Evolutionary conservation across 2,888 invertebrate species (phyloP), one percentile per base, ranked within the genome.

Genomic region (Lithosia quadra): DNA sequence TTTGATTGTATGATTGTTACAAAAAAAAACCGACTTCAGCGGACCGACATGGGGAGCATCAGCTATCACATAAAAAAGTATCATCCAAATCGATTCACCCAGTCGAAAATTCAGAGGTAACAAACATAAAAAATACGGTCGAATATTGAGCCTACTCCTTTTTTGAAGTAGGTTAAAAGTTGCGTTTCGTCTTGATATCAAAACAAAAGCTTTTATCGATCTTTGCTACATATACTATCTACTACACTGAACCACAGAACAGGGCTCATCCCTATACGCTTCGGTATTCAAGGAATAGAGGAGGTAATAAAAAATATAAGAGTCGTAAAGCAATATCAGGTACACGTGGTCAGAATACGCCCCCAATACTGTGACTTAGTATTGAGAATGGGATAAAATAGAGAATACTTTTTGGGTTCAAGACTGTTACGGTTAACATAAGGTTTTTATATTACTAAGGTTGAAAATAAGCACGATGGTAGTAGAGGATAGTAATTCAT

Each of bases 251-350:
- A 21, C 21, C 53, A 55, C 33, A 4, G n/a, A 22, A n/a, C 28
- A 24, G n/a, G 53, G 57, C 58, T 63, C 83, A 80, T 28, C 81
- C 33, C 77, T 80, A 75, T 49, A 55, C 55, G 59, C 69, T 75
- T 62, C 33, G 33, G 65, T 65, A 72, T 70, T 69, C 69, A 64
- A 65, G 56, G 73, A 66, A 74, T 67, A 71, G 81, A 76, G 74
- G 59, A 73, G 77, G 79, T 77, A 84, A 77, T 85, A 86, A 87
- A 86, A 85, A 84, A 85, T 84, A 84, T 83, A 82, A 78, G 77
- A 76, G 83, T 78, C 86, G 77, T 83, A 86, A 84, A 86, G 81
- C 77, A 79, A 84, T 84, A 86, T 76, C 80, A 73, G 76, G 73
- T 58, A 77, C 75, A 81, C 86, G 86, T 83, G 86, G 78, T 64